Conservation (phyloP, 2,888 invertebrate species). For the Nomada lathburiana region DNA sequence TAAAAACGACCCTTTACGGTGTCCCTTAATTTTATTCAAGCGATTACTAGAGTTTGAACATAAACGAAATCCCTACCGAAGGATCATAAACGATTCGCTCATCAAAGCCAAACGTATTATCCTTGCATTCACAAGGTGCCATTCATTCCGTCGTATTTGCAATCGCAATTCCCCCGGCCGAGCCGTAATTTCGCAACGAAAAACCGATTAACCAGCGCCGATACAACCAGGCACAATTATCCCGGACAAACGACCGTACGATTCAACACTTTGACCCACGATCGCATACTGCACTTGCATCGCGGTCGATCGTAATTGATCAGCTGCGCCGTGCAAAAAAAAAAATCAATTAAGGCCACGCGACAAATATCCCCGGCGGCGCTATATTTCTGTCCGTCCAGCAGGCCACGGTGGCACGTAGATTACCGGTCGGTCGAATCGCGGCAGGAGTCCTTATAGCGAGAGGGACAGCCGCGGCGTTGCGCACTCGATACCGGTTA, state of each 20-base stretch:
- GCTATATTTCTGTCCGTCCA: not conserved
- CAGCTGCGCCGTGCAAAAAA: not conserved
- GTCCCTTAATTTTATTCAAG: too few species aligned
- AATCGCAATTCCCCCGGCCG: too few species aligned
- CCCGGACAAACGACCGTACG: not conserved
- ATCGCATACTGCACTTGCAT: too few species aligned
- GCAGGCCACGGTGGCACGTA: not conserved
- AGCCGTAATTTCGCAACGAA: not conserved
- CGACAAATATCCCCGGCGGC: not conserved
- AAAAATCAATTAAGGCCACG: conserved; percentile 3
- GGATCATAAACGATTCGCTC: not conserved
- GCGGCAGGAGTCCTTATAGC: conserved; percentile 46
- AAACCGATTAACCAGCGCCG: conserved; percentile 7
- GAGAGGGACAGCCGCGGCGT: conserved; percentile 13
- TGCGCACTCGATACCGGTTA: conserved; percentile 56
- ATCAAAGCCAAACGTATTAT: too few species aligned
- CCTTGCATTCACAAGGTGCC: not conserved
- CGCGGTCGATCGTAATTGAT: not conserved
- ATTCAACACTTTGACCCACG: not conserved
- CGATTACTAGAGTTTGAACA: too few species aligned
- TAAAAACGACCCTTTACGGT: too few species aligned
- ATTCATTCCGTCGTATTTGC: not conserved
- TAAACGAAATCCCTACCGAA: too few species aligned
- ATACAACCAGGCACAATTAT: not conserved
- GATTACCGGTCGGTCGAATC: not conserved